These are phyloP conservation scores for Nemurella pictetii DNA, from an alignment of 2,888 invertebrate genomes.

Conservation along the genomic window DNA sequence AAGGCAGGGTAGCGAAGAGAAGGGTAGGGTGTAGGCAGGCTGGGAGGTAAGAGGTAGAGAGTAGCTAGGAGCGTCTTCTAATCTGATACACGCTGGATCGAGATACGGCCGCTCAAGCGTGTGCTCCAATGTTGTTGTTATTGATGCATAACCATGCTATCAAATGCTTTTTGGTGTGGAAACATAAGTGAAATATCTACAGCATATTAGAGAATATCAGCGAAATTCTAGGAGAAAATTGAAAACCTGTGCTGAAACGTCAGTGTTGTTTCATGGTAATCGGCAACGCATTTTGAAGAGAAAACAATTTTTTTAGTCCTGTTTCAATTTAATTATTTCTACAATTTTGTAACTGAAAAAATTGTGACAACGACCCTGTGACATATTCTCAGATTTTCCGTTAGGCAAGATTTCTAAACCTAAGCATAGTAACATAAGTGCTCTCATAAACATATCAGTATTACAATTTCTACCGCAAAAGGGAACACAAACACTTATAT, in stretches of 20 bases:
- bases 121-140: constrained; percentile 28
- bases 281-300: too few relatives aligned
- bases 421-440: too few relatives aligned
- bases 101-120: constrained; percentile 12
- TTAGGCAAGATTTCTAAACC: too few relatives aligned
- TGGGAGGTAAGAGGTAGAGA: not conserved
- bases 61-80: constrained; percentile 1
- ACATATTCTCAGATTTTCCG: too few relatives aligned
- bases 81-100: not conserved
- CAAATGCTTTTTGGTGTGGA: constrained; percentile 27
- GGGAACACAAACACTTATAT: too few relatives aligned
- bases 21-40: not conserved
- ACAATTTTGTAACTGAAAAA: too few relatives aligned
- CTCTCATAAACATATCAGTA: too few relatives aligned
- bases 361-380: too few relatives aligned
- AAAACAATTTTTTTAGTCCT: too few relatives aligned
- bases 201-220: constrained; percentile 1
- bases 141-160: constrained; percentile 28
- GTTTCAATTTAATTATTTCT: too few relatives aligned
- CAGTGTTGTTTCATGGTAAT: constrained; percentile 8
- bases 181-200: constrained; percentile 29
- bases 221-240: constrained; percentile 1
- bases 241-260: not conserved
- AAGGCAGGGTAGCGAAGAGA: too few relatives aligned
- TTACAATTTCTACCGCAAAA: too few relatives aligned